phyloP scores from a whole-genome alignment of 2,113 vertebrate genomes.

The Mus pahari region DNA sequence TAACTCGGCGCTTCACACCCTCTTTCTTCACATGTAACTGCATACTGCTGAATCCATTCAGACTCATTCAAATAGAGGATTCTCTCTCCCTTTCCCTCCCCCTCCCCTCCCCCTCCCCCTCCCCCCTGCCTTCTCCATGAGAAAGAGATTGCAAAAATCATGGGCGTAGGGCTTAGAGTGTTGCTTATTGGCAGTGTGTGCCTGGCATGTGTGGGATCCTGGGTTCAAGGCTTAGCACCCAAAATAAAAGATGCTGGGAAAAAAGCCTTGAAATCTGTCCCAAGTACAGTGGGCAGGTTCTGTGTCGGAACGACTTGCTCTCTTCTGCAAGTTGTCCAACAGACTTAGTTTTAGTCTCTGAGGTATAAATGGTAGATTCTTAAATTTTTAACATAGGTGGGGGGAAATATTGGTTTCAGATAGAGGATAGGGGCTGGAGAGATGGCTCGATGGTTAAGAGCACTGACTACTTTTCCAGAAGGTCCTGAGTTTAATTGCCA shows the following conservation, averaged over 20 bases:
- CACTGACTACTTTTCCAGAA: no score
- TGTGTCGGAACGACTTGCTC: not conserved
- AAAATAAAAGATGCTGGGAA: not conserved
- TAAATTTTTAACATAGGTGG: not conserved
- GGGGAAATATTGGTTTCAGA: conserved; percentile 4
- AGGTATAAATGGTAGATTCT: not conserved
- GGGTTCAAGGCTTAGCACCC: not conserved
- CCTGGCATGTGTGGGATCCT: not conserved
- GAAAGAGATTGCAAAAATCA: not conserved
- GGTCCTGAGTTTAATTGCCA: no score
- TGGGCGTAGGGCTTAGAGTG: not conserved
- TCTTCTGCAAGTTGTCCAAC: not conserved
- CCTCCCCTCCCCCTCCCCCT: no score
- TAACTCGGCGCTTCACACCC: not conserved
- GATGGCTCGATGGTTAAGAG: no score
- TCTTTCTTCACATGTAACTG: not conserved
- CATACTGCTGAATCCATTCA: not conserved
- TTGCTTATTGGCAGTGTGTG: not conserved
- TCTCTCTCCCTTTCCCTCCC: no score
- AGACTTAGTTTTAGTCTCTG: not conserved
- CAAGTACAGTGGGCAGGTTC: not conserved
- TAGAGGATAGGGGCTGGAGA: not conserved
- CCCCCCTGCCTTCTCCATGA: not conserved
- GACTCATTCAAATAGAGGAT: not conserved
- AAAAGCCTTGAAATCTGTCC: not conserved